Conservation (phyloP, 2,888 invertebrate species). For the Eurois occulta region DNA sequence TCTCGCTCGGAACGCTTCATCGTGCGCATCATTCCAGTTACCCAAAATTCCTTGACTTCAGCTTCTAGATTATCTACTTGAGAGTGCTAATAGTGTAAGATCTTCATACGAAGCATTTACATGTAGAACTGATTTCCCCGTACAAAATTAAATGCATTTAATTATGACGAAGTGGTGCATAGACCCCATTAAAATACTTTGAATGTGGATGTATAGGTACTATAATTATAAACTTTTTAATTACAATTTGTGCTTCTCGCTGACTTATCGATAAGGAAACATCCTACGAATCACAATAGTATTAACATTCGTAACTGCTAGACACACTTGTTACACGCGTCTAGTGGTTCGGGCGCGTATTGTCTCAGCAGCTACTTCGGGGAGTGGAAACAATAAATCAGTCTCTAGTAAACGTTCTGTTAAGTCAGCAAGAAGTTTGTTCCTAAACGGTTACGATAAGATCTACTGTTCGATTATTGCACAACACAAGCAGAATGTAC, state of each 20-base stretch:
- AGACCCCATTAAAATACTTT: too few relatives aligned
- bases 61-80: too few relatives aligned
- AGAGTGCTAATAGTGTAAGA: too few relatives aligned
- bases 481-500: conserved; percentile 89
- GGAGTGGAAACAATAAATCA: conserved; percentile 74
- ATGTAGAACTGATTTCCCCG: too few relatives aligned
- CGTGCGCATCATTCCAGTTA: too few relatives aligned
- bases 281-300: conserved; percentile 68
- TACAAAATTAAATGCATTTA: too few relatives aligned
- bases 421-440: conserved; percentile 84
- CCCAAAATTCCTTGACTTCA: too few relatives aligned
- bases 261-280: conserved; percentile 79
- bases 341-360: conserved; percentile 25
- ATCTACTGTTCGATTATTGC: conserved; percentile 87
- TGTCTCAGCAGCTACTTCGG: conserved; percentile 45
- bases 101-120: too few relatives aligned
- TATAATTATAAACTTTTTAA: conserved; percentile 84
- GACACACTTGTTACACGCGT: conserved; percentile 24
- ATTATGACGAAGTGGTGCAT: too few relatives aligned
- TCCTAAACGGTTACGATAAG: conserved; percentile 80
- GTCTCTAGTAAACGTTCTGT: conserved; percentile 79
- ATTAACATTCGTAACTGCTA: conserved; percentile 64
- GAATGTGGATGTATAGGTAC: too few relatives aligned
- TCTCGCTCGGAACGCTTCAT: too few relatives aligned
- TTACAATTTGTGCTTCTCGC: conserved; percentile 83